Evolutionary conservation across 1,140 invertebrate species (phyloP).

Genomic region (Physella acuta): DNA sequence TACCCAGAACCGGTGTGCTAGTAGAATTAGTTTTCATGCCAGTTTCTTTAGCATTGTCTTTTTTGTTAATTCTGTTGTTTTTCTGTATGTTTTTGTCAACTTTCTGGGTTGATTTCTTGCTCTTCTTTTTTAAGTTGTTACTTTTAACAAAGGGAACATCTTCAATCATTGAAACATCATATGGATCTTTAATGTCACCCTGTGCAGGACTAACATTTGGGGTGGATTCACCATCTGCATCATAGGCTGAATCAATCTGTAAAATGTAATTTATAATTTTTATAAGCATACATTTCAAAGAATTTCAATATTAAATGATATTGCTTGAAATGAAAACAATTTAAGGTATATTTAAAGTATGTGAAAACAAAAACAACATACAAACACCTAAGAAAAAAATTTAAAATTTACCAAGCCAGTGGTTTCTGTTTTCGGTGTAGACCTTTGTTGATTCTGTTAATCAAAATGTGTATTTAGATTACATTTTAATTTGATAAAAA

Average conservation of each 20-base stretch:
- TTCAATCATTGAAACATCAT: slow-evolving; percentile 4
- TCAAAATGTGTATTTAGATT: no score
- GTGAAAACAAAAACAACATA: no score
- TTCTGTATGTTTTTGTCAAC: neutral
- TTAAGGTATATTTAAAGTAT: no score
- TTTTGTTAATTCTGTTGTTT: neutral
- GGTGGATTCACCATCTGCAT: slow-evolving; percentile 14
- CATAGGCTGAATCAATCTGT: slow-evolving; percentile 12
- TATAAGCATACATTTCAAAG: no score
- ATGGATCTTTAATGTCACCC: neutral
- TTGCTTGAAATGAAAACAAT: no score
- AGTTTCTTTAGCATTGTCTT: neutral
- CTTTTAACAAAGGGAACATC: neutral
- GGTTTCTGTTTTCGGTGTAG: no score
- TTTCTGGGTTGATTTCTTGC: slow-evolving; percentile 1
- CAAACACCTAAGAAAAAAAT: no score
- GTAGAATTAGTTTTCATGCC: neutral
- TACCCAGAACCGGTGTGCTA: slow-evolving; percentile 2
- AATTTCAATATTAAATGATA: no score
- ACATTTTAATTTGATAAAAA: no score
- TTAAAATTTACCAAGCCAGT: no score
- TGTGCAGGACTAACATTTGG: neutral
- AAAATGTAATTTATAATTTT: neutral
- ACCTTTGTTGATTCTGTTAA: no score
- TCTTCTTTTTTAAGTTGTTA: neutral